Conservation (phyloP, 2,113 vertebrate species). For the Xenopus borealis region DNA sequence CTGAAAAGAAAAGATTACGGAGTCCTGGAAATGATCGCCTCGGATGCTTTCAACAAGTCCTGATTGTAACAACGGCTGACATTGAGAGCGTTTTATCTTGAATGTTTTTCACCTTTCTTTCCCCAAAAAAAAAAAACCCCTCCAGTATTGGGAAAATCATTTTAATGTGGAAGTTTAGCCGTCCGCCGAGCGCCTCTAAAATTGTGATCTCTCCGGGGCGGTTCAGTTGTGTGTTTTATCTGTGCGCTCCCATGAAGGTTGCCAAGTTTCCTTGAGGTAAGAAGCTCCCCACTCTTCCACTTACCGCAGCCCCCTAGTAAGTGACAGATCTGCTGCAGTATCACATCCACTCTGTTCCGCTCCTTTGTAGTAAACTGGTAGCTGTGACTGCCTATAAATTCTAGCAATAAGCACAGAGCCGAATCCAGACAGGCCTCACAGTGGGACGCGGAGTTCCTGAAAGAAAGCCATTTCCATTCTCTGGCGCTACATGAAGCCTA, state of each 20-base stretch:
- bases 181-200: neutral
- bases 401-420: constrained; percentile 26
- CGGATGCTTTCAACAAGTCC: neutral
- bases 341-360: constrained; percentile 9
- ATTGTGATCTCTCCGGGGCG: neutral
- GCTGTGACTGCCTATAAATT: constrained; percentile 38
- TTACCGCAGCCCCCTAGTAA: constrained; percentile 15
- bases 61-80: neutral
- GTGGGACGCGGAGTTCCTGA: neutral
- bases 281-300: neutral
- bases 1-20: neutral
- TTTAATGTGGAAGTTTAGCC: too few relatives aligned
- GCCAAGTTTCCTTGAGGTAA: neutral
- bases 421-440: constrained; percentile 22
- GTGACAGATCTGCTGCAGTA: constrained; percentile 21
- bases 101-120: too few relatives aligned
- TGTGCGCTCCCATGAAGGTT: neutral
- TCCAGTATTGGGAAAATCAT: too few relatives aligned
- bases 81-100: too few relatives aligned
- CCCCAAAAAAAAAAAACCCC: too few relatives aligned
- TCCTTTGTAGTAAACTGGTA: constrained; percentile 18
- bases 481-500: neutral
- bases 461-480: constrained; percentile 1
- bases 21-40: neutral
- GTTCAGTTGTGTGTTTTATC: neutral